phyloP scores from a whole-genome alignment of 1,140 invertebrate species.

The Phortica variegata region DNA sequence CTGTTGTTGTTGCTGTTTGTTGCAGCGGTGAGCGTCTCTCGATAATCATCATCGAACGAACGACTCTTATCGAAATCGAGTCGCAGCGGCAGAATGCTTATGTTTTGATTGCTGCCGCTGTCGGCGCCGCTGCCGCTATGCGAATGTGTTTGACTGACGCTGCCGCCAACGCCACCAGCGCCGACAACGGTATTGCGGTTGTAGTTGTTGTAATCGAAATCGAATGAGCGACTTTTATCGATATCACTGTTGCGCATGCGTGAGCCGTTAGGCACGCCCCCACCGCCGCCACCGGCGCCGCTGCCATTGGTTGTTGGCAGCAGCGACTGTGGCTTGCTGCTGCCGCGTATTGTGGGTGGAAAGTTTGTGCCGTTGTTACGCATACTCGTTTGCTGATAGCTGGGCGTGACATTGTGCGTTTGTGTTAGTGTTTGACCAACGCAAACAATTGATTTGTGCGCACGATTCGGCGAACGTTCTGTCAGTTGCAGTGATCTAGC shows the following conservation, averaged over 20 bases:
- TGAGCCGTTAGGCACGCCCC: not conserved
- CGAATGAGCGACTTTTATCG: conserved; percentile 52
- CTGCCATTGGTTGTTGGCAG: conserved; percentile 12
- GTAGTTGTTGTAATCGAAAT: conserved; percentile 49
- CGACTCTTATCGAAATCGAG: conserved; percentile 48
- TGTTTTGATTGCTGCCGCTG: conserved; percentile 38
- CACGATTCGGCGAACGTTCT: conserved; percentile 51
- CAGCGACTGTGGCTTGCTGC: conserved; percentile 14
- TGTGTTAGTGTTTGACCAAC: conserved; percentile 25
- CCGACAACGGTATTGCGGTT: conserved; percentile 17
- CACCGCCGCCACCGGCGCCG: not conserved
- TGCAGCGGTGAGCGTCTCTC: conserved; percentile 28
- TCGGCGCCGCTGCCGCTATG: conserved; percentile 22
- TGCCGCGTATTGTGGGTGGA: conserved; percentile 28
- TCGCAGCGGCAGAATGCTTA: conserved; percentile 12
- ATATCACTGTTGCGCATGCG: conserved; percentile 31
- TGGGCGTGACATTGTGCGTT: conserved; percentile 16
- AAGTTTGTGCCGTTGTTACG: conserved; percentile 16
- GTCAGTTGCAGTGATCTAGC: conserved; percentile 53
- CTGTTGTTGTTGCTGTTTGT: conserved; percentile 10
- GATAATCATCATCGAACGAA: conserved; percentile 55
- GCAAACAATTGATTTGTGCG: conserved; percentile 40
- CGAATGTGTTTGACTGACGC: too few species aligned
- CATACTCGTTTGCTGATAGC: conserved; percentile 28
- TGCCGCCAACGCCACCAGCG: conserved; percentile 3